phyloP scores from a whole-genome alignment of 1,140 invertebrate species.

The Latrodectus geometricus region DNA sequence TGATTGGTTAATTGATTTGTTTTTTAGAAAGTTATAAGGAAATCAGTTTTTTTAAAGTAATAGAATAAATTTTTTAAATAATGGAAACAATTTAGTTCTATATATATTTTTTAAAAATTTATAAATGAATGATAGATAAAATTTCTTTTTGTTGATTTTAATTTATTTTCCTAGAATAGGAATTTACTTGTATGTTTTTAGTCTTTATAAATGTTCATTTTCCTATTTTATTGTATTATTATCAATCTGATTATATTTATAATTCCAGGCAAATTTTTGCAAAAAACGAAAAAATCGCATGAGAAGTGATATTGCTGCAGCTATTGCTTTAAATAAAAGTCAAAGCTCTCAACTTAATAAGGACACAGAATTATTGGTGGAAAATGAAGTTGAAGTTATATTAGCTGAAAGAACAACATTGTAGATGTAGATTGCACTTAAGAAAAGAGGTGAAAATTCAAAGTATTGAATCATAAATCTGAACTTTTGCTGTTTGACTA shows the following conservation, averaged over 20 bases:
- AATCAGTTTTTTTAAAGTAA: no score
- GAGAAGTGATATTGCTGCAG: constrained; percentile 80
- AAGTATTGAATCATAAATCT: constrained; percentile 21
- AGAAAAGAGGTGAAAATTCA: background rate
- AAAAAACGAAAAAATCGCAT: constrained; percentile 71
- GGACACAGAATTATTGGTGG: constrained; percentile 73
- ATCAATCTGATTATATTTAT: background rate
- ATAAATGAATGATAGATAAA: no score
- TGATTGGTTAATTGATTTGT: no score
- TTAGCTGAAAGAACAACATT: constrained; percentile 80
- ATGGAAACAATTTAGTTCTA: no score
- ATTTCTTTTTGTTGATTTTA: no score
- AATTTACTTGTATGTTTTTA: no score
- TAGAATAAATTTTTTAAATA: no score
- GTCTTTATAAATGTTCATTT: background rate
- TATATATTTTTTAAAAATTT: no score
- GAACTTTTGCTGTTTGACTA: background rate
- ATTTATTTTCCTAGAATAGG: no score
- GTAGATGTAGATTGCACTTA: constrained; percentile 63
- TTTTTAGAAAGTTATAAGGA: no score
- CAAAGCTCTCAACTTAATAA: constrained; percentile 61
- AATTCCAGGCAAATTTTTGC: constrained; percentile 65
- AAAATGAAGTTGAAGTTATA: constrained; percentile 75
- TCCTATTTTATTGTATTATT: background rate
- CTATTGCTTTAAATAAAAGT: constrained; percentile 78